A percentile compares a stretch with the other conserved stretches of the same genome.
phyloP scores from a whole-genome alignment of 2,888 invertebrate genomes.

The Ennomos fuscantarius region DNA sequence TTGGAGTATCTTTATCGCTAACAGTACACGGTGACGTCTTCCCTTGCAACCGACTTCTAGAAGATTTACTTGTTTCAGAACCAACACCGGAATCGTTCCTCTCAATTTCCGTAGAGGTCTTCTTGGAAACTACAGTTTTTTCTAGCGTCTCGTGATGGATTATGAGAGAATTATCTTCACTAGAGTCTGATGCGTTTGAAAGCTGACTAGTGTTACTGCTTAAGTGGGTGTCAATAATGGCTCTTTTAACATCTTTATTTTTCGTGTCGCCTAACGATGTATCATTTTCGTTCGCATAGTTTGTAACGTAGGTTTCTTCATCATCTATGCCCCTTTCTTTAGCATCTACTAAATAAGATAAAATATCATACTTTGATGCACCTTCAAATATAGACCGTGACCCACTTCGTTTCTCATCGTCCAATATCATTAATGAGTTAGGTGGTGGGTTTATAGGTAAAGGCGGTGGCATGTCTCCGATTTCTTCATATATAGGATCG shows the following conservation, averaged over 20 bases:
- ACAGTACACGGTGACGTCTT: slow-evolving; percentile 80
- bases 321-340: slow-evolving; percentile 90
- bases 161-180: slow-evolving; percentile 91
- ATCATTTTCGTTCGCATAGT: slow-evolving; percentile 82
- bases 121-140: slow-evolving; percentile 83
- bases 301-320: slow-evolving; percentile 89
- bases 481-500: slow-evolving; percentile 93
- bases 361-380: slow-evolving; percentile 94
- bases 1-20: slow-evolving; percentile 85
- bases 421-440: slow-evolving; percentile 86
- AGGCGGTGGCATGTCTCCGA: slow-evolving; percentile 91
- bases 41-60: slow-evolving; percentile 89
- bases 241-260: slow-evolving; percentile 83
- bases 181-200: slow-evolving; percentile 93
- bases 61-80: slow-evolving; percentile 95
- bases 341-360: slow-evolving; percentile 95
- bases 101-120: slow-evolving; percentile 91
- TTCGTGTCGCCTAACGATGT: slow-evolving; percentile 81
- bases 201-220: slow-evolving; percentile 90
- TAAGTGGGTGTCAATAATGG: slow-evolving; percentile 71
- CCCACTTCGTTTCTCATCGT: slow-evolving; percentile 89
- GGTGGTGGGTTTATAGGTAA: slow-evolving; percentile 92
- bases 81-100: slow-evolving; percentile 97
- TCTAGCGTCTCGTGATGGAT: slow-evolving; percentile 85
- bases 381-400: slow-evolving; percentile 91